Evolutionary conservation across 2,888 invertebrate genomes (phyloP).

Genomic region (Tanytarsus gracilentus): DNA sequence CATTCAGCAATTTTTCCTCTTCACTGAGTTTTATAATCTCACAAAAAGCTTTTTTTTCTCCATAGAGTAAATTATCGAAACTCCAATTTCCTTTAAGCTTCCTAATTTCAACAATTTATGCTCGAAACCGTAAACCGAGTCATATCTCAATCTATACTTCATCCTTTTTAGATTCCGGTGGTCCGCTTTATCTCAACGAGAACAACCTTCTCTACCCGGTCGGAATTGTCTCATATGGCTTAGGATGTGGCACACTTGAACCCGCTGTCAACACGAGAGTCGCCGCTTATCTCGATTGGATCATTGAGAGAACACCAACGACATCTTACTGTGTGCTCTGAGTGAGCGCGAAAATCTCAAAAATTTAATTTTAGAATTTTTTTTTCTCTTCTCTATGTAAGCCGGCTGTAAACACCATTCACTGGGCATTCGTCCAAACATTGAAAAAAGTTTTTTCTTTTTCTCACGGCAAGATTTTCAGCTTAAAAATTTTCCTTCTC

Average conservation of each 20-base stretch:
- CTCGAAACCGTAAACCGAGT: too few relatives aligned
- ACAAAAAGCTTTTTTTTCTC: too few relatives aligned
- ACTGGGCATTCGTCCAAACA: neutral
- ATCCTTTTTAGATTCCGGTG: neutral
- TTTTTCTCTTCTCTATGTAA: too few relatives aligned
- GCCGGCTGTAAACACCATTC: neutral
- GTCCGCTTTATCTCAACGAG: conserved; percentile 32
- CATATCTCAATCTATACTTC: too few relatives aligned
- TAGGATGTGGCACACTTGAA: conserved; percentile 44
- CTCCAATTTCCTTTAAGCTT: too few relatives aligned
- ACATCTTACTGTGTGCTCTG: conserved; percentile 35
- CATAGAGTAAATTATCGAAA: too few relatives aligned
- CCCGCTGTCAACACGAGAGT: conserved; percentile 52
- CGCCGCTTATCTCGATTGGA: conserved; percentile 49
- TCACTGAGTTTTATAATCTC: too few relatives aligned
- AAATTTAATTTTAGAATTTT: neutral
- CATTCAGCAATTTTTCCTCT: too few relatives aligned
- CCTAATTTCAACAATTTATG: too few relatives aligned
- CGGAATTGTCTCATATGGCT: conserved; percentile 52
- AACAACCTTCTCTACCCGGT: conserved; percentile 51
- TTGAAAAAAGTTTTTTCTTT: too few relatives aligned
- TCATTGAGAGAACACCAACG: conserved; percentile 37
- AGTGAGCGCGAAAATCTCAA: neutral
- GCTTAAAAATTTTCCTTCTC: neutral
- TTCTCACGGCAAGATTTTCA: neutral